A percentile compares a stretch with the other conserved stretches of the same genome.
Conservation (phyloP, 2,797 vertebrate species). For the Pseudochaenichthys georgianus region DNA sequence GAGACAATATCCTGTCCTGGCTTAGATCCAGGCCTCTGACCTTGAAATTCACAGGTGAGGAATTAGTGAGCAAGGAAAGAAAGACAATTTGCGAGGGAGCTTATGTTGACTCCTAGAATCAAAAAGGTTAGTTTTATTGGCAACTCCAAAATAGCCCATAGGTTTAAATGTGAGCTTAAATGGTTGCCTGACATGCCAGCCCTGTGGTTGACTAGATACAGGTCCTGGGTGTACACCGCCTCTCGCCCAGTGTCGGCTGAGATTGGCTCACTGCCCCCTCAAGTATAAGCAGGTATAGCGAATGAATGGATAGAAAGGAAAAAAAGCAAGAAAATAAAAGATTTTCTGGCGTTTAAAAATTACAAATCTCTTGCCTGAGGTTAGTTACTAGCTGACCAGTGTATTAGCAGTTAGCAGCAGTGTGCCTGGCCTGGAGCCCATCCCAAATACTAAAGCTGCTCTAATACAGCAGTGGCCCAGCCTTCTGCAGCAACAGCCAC, state of each 20-base stretch:
- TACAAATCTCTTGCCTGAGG: constrained; percentile 6
- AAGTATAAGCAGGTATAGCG: not conserved
- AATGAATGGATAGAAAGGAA: not conserved
- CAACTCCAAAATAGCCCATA: not conserved
- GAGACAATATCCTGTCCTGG: constrained; percentile 80
- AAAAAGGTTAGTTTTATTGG: not conserved
- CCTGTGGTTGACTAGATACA: not conserved
- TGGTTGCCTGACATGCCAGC: not conserved
- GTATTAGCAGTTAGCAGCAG: constrained; percentile 45
- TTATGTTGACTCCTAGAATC: not conserved
- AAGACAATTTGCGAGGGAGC: not conserved
- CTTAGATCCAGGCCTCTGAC: constrained; percentile 58
- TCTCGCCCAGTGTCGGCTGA: not conserved
- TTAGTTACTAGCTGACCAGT: constrained; percentile 26
- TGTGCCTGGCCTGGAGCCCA: constrained; percentile 49
- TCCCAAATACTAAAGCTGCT: constrained; percentile 54
- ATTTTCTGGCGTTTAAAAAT: constrained; percentile 22
- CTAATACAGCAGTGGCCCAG: constrained; percentile 49
- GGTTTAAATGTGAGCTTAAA: not conserved
- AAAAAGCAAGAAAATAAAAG: not conserved
- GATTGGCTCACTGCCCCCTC: not conserved
- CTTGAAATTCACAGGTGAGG: constrained; percentile 38
- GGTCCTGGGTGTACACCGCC: not conserved
- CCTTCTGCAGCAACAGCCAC: constrained; percentile 42
- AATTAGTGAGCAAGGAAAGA: constrained; percentile 14